phyloP scores from a whole-genome alignment of 2,113 vertebrate genomes.

The Loxodonta africana region DNA sequence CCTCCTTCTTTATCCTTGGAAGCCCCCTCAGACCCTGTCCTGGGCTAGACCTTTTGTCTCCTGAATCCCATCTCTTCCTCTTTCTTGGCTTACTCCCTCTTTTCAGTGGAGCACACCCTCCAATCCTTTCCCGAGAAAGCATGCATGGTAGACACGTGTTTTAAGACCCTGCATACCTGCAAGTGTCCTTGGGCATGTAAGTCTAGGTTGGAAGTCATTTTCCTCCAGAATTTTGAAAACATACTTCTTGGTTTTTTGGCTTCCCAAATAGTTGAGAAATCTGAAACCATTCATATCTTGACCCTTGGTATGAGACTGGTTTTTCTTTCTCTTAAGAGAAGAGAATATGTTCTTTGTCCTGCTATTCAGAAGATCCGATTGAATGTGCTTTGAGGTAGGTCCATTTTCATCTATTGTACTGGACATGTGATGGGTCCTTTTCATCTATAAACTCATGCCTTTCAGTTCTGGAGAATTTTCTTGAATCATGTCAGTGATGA shows the following conservation, averaged over 20 bases:
- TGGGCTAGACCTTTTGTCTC: not conserved
- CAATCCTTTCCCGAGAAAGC: not conserved
- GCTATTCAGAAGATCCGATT: not conserved
- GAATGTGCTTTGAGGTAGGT: not conserved
- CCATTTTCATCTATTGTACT: not conserved
- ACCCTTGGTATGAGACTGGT: not conserved
- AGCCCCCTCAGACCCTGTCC: not conserved
- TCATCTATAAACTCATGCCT: not conserved
- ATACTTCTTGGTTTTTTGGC: not conserved
- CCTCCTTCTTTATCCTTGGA: not conserved
- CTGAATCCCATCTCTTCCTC: not conserved
- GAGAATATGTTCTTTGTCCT: not conserved
- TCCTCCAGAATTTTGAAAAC: not conserved
- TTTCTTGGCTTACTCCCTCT: not conserved
- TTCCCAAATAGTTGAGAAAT: not conserved
- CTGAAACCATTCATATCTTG: not conserved
- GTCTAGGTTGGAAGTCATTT: not conserved
- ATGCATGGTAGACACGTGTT: too few relatives aligned
- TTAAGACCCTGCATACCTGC: not conserved
- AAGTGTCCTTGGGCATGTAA: not conserved
- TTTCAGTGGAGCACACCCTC: not conserved
- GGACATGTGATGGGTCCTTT: not conserved
- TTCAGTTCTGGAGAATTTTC: not conserved
- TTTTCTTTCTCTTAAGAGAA: not conserved
- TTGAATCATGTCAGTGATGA: not conserved